These are phyloP conservation scores for Pristiophorus japonicus DNA, from an alignment of 2,113 vertebrate genomes.

Conservation along the genomic window DNA sequence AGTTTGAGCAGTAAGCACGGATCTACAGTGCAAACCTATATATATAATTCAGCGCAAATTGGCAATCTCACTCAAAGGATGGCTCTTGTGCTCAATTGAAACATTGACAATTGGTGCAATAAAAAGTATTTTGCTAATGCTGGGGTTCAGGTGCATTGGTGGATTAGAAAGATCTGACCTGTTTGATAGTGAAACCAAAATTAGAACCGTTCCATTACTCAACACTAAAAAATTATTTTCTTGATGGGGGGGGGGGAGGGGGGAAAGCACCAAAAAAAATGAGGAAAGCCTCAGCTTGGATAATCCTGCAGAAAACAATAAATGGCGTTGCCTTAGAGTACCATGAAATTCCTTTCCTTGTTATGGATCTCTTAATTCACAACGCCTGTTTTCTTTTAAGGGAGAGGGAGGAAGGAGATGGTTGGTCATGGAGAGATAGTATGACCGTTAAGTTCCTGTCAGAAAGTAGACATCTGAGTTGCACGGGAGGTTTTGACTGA, in stretches of 20 bases:
- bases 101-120: neutral
- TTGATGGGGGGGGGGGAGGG: too few relatives aligned
- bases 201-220: neutral
- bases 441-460: neutral
- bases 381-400: constrained; percentile 27
- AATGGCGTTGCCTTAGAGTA: neutral
- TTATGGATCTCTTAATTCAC: neutral
- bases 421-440: neutral
- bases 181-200: neutral
- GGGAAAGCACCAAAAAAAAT: neutral
- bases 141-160: neutral
- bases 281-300: neutral
- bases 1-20: neutral
- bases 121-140: neutral
- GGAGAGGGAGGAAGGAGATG: neutral
- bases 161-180: neutral
- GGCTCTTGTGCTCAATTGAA: neutral
- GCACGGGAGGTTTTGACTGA: neutral
- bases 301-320: neutral
- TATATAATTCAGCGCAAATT: neutral
- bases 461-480: neutral
- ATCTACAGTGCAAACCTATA: too few relatives aligned
- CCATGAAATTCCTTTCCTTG: constrained; percentile 19
- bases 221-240: neutral
- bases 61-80: neutral